Base-by-base conservation (phyloP, 2,113 vertebrate species). In the Aramus guarauna region DNA sequence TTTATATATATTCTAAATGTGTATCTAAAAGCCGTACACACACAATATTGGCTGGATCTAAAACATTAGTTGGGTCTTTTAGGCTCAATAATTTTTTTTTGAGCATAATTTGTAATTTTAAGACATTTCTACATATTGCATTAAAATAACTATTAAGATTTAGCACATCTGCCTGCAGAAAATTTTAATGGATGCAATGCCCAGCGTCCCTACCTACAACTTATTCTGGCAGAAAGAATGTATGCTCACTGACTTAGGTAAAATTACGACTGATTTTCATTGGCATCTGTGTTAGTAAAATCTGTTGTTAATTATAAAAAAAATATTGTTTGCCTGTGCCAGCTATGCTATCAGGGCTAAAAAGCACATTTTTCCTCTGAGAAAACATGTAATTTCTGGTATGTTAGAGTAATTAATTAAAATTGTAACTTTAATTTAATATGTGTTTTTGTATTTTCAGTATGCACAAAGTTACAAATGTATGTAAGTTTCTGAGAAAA, bases 171-270 rank as follows among this genome's bases (percentile, higher is more conserved):
- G 9, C 59, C 15, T 39, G 23, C 8, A 88, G 12, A 80, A 93
- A 62, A 67, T 27, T 7, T 56, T 87, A n/a, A 43, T 29, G 17
- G 29, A 71, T 90, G 8, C 39, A 85, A 90, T 32, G 24, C 21
- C 29, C 24, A 50, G 8, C 0, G 0, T 15, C 12, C 9, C 32
- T 85, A 21, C 4, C 6, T 85, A 19, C 4, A 4, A 23, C 2
- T 68, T 77, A 71, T 71, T 80, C 32, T 72, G 7, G 32, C 9
- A 52, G 26, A 73, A 74, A 48, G 9, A 74, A 50, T n/a, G 5
- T 20, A 20, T 72, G 5, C 6, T 91, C 12, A 50, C 9, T 63
- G 41, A 81, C 9, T 91, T 52, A 29, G 34, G 36, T 91, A 52
- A 88, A 91, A 90, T 52, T 64, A 21, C 0, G 9, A 67, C 36